Percentiles rank a stretch among this genome's conserved stretches.
Evolutionary conservation across 2,888 invertebrate genomes (phyloP).

Genomic region (Pterostichus madidus): DNA sequence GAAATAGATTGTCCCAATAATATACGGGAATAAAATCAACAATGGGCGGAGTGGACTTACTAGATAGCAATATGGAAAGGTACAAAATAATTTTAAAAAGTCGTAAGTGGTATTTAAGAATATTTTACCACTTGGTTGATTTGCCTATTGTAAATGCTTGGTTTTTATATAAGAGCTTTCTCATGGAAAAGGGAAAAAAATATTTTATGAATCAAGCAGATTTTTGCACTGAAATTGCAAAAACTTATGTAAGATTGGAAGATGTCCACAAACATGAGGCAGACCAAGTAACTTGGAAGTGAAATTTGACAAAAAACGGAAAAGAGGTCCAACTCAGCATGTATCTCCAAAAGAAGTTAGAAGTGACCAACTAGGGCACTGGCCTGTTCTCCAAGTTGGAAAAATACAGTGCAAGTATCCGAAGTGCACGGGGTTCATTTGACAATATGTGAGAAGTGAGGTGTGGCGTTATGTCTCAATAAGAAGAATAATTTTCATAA

Average conservation of each 20-base stretch:
- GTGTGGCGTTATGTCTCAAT: no score
- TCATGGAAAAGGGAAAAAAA: constrained; percentile 40
- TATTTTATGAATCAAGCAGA: constrained; percentile 68
- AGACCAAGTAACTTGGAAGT: constrained; percentile 29
- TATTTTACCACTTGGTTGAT: constrained; percentile 68
- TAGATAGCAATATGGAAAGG: constrained; percentile 61
- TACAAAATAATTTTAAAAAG: constrained; percentile 65
- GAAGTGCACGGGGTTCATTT: constrained; percentile 64
- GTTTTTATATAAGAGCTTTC: constrained; percentile 53
- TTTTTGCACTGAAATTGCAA: constrained; percentile 67
- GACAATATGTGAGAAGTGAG: constrained; percentile 67
- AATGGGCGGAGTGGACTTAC: constrained; percentile 68
- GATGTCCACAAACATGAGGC: constrained; percentile 19
- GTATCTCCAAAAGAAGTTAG: constrained; percentile 53
- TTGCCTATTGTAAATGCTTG: constrained; percentile 65
- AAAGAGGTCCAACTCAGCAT: neutral
- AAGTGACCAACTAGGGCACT: constrained; percentile 66
- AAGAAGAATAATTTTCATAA: constrained; percentile 53
- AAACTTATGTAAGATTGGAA: constrained; percentile 58
- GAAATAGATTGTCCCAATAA: constrained; percentile 65
- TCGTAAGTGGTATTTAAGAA: constrained; percentile 66
- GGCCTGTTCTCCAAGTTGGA: constrained; percentile 40
- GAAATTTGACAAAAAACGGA: neutral
- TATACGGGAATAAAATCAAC: constrained; percentile 68
- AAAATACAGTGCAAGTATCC: constrained; percentile 67